Conservation (phyloP, 2,888 invertebrate species). For the Odontocolon sp. region DNA sequence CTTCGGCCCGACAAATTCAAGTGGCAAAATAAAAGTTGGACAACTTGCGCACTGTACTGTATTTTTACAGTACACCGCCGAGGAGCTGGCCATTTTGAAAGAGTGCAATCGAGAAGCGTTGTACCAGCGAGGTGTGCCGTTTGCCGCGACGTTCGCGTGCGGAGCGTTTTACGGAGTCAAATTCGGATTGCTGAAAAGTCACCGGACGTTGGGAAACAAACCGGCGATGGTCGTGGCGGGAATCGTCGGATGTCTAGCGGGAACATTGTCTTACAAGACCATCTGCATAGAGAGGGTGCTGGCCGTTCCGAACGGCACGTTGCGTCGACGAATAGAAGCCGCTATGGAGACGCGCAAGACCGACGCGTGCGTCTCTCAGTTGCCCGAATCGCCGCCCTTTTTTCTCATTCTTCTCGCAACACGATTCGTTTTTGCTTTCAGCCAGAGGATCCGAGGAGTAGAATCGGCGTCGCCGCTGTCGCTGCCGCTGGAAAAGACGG, state of each 20-base stretch:
- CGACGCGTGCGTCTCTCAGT: not conserved
- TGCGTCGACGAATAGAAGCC: constrained; percentile 18
- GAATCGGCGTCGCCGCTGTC: too few species aligned
- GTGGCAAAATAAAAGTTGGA: too few species aligned
- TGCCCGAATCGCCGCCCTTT: not conserved
- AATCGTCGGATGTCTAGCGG: constrained; percentile 1
- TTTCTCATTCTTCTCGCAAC: not conserved
- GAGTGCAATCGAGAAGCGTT: constrained; percentile 36
- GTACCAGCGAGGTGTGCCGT: constrained; percentile 14
- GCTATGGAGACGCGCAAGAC: not conserved
- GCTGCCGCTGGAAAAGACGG: too few species aligned
- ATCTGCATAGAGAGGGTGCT: constrained; percentile 11
- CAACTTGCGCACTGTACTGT: too few species aligned
- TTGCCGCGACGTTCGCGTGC: not conserved
- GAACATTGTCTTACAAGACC: constrained; percentile 15
- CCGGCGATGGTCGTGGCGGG: not conserved
- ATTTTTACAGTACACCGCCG: constrained; percentile 13
- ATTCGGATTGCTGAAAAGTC: not conserved
- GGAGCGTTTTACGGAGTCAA: constrained; percentile 6
- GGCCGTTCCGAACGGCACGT: constrained; percentile 22
- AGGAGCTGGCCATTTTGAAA: constrained; percentile 19
- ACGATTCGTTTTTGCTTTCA: too few species aligned
- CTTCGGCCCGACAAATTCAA: too few species aligned
- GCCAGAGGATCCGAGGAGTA: not conserved
- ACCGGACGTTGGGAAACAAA: not conserved